Percentiles rank a stretch among this genome's conserved stretches.
These are phyloP conservation scores for Podarcis siculus DNA, from an alignment of 2,797 vertebrate genomes.

Conservation along the genomic window DNA sequence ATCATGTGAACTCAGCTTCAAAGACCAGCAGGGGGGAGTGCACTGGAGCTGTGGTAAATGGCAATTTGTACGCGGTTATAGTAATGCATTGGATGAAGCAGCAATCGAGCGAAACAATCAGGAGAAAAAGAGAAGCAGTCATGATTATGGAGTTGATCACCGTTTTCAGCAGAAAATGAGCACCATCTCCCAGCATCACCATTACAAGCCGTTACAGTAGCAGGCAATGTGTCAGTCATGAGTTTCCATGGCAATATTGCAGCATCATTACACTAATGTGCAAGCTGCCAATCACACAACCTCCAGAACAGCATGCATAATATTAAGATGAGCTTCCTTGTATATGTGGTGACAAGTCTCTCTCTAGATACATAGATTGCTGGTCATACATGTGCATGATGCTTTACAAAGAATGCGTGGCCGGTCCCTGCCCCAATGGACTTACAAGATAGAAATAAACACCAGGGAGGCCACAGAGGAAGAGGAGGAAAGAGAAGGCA, in stretches of 20 bases:
- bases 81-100: background rate
- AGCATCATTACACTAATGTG: conserved; percentile 2
- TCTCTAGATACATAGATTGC: background rate
- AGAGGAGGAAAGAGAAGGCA: background rate
- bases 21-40: too few species aligned
- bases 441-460: background rate
- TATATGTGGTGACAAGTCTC: background rate
- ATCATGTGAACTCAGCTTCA: too few species aligned
- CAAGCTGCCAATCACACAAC: conserved; percentile 25
- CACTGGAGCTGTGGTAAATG: too few species aligned
- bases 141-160: background rate
- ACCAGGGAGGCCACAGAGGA: background rate
- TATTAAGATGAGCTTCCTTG: background rate
- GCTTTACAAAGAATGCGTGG: background rate
- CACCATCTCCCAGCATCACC: background rate
- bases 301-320: background rate
- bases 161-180: background rate
- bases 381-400: background rate
- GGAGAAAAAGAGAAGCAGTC: background rate
- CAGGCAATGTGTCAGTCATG: background rate
- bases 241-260: background rate
- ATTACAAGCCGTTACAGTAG: conserved; percentile 1
- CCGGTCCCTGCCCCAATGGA: too few species aligned
- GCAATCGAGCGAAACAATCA: background rate
- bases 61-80: background rate